These are phyloP conservation scores for Dermatophagoides farinae DNA, from an alignment of 1,140 invertebrate species.

Conservation along the genomic window DNA sequence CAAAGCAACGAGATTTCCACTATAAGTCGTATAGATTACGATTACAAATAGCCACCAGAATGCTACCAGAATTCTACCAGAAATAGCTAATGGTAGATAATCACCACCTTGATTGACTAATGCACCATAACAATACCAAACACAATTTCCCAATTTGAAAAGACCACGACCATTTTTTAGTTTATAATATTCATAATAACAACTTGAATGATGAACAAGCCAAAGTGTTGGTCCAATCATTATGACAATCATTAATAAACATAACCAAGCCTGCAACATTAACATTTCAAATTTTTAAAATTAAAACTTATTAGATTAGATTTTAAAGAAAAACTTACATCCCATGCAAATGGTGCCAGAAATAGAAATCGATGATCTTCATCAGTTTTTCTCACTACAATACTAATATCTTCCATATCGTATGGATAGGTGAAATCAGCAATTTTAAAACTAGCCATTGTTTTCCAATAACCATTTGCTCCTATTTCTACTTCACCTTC, in stretches of 20 bases:
- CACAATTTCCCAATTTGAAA: slow-evolving; percentile 40
- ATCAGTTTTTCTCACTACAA: slow-evolving; percentile 50
- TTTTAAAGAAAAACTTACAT: slow-evolving; percentile 19
- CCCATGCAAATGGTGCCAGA: slow-evolving; percentile 52
- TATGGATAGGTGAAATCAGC: slow-evolving; percentile 60
- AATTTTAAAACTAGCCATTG: slow-evolving; percentile 33
- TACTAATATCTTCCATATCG: slow-evolving; percentile 49
- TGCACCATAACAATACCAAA: slow-evolving; percentile 76
- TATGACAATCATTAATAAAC: slow-evolving; percentile 43
- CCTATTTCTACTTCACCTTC: slow-evolving; percentile 38
- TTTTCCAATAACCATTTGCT: slow-evolving; percentile 47
- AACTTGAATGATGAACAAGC: slow-evolving; percentile 45
- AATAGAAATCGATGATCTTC: slow-evolving; percentile 47
- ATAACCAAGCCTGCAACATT: slow-evolving; percentile 51
- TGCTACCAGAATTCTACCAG: slow-evolving; percentile 63
- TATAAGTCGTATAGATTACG: slow-evolving; percentile 67
- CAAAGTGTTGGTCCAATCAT: slow-evolving; percentile 57
- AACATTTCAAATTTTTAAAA: not conserved
- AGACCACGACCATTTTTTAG: slow-evolving; percentile 33
- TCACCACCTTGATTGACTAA: slow-evolving; percentile 74
- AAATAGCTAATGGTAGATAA: slow-evolving; percentile 57
- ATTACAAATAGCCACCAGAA: slow-evolving; percentile 83
- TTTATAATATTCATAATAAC: slow-evolving; percentile 38
- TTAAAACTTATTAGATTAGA: not conserved
- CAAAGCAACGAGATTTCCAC: slow-evolving; percentile 75